Conservation (phyloP, 2,888 invertebrate genomes). For the Portevinia maculata region DNA sequence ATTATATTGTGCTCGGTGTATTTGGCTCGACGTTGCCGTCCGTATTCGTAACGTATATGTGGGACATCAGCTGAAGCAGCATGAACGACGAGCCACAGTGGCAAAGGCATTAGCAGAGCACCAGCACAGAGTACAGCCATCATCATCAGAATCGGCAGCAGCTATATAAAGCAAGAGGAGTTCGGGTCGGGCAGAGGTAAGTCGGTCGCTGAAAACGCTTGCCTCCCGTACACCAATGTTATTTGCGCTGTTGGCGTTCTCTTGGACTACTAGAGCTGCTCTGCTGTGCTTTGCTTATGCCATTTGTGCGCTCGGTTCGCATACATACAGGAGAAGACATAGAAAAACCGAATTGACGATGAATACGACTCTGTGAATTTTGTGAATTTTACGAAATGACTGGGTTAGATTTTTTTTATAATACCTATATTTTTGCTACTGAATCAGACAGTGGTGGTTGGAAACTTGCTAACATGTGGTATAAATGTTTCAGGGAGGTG, state of each 20-base stretch:
- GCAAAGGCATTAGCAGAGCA: conserved; percentile 38
- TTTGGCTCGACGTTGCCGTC: conserved; percentile 28
- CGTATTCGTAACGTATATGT: conserved; percentile 46
- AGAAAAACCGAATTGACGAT: conserved; percentile 68
- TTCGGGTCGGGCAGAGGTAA: conserved; percentile 55
- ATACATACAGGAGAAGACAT: conserved; percentile 47
- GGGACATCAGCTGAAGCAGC: conserved; percentile 72
- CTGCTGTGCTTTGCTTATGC: conserved; percentile 65
- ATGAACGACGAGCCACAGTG: conserved; percentile 49
- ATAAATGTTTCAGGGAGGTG: background rate
- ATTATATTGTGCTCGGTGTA: conserved; percentile 63
- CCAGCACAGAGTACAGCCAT: conserved; percentile 17
- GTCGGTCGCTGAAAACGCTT: conserved; percentile 80
- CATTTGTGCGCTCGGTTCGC: conserved; percentile 38
- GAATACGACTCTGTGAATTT: conserved; percentile 64
- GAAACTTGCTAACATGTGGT: conserved; percentile 23
- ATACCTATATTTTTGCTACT: conserved; percentile 16
- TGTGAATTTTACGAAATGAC: conserved; percentile 67
- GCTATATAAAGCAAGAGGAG: conserved; percentile 16
- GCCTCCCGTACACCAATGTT: conserved; percentile 79
- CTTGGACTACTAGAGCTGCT: conserved; percentile 75
- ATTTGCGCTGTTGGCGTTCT: conserved; percentile 79
- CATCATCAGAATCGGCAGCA: conserved; percentile 17
- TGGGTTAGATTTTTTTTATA: conserved; percentile 53
- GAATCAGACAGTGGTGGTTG: conserved; percentile 41